Evolutionary conservation across 1,140 invertebrate genomes (phyloP).

Genomic region (Atta texana): DNA sequence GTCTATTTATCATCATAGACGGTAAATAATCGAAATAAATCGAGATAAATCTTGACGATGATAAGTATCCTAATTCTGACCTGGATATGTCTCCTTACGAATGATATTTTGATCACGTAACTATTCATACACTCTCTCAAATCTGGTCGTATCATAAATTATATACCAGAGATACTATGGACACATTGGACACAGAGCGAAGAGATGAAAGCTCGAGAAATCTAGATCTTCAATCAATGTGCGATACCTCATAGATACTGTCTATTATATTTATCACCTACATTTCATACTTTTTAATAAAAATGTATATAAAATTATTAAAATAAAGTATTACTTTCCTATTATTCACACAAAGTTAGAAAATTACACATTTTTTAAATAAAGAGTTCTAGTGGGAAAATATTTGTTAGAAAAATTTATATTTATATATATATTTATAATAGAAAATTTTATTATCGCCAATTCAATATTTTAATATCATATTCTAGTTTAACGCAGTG

Average conservation of each 20-base stretch:
- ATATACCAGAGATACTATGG: conserved; percentile 11
- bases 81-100: conserved; percentile 38
- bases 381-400: too few relatives aligned
- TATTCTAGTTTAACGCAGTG: too few relatives aligned
- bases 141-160: conserved; percentile 54
- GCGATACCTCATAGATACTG: background rate
- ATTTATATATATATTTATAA: too few relatives aligned
- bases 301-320: background rate
- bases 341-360: too few relatives aligned
- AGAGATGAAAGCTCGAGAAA: conserved; percentile 6
- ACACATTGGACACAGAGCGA: background rate
- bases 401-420: too few relatives aligned
- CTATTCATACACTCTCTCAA: conserved; percentile 28
- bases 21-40: background rate
- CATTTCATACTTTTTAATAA: conserved; percentile 7
- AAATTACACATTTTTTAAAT: too few relatives aligned
- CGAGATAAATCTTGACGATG: conserved; percentile 24
- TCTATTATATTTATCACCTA: conserved; percentile 3
- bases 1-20: conserved; percentile 20
- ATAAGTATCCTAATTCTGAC: conserved; percentile 46
- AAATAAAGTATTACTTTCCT: background rate
- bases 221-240: background rate
- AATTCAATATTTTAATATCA: too few relatives aligned
- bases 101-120: conserved; percentile 53
- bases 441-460: too few relatives aligned